Evolutionary conservation across 2,888 invertebrate genomes (phyloP).

Genomic region (Scotopteryx bipunctaria): DNA sequence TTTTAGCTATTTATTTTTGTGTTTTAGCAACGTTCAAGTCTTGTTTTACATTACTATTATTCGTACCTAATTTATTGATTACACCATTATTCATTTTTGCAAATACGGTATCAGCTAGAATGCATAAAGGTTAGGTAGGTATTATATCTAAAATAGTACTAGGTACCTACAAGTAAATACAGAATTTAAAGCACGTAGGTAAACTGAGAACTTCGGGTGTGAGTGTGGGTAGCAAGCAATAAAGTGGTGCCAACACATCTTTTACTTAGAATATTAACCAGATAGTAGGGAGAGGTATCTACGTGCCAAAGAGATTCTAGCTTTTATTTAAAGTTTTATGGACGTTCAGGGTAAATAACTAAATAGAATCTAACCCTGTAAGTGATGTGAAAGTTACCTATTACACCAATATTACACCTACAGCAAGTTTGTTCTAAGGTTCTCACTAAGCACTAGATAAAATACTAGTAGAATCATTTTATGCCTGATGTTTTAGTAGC

Average conservation of each 20-base stretch:
- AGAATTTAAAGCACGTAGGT: background rate
- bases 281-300: too few relatives aligned
- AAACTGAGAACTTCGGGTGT: background rate
- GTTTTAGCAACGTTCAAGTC: background rate
- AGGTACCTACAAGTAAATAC: background rate
- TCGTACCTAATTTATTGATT: too few relatives aligned
- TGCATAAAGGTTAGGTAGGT: too few relatives aligned
- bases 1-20: slow-evolving; percentile 9
- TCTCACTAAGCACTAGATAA: too few relatives aligned
- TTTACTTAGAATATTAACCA: background rate
- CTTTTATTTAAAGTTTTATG: background rate
- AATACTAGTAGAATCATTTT: too few relatives aligned
- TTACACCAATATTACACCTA: too few relatives aligned
- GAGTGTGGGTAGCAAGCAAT: background rate
- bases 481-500: too few relatives aligned
- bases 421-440: too few relatives aligned
- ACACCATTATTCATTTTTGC: too few relatives aligned
- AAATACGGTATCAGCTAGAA: too few relatives aligned
- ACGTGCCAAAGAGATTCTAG: slow-evolving; percentile 3
- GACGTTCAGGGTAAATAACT: background rate
- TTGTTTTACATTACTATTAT: background rate
- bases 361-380: background rate
- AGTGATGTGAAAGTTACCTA: background rate
- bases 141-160: too few relatives aligned
- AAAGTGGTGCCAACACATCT: slow-evolving; percentile 3